phyloP scores from a whole-genome alignment of 92 coral and sea anemone species.

The Palythoa grandiflora region DNA sequence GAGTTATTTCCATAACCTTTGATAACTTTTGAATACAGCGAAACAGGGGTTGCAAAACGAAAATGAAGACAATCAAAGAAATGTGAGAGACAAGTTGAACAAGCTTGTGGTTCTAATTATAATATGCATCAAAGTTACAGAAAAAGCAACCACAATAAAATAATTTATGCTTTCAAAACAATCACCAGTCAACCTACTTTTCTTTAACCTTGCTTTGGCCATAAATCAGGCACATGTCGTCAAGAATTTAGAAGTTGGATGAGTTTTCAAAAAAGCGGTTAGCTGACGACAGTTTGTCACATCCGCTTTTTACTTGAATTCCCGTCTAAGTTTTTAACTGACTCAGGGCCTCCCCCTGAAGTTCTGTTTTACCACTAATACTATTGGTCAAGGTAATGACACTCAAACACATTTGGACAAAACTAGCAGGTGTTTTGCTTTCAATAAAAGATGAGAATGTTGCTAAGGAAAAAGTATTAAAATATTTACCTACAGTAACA shows the following conservation, averaged over 20 bases:
- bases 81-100: not conserved
- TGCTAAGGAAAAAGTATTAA: too few relatives aligned
- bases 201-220: conserved; percentile 35
- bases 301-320: not conserved
- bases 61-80: too few relatives aligned
- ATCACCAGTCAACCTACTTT: conserved; percentile 10
- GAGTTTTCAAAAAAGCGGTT: not conserved
- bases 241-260: not conserved
- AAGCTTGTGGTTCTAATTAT: not conserved
- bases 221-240: conserved; percentile 32
- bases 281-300: not conserved
- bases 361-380: not conserved
- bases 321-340: not conserved
- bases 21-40: too few relatives aligned
- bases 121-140: not conserved
- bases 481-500: too few relatives aligned
- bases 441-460: not conserved
- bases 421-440: not conserved
- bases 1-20: too few relatives aligned
- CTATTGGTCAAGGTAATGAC: not conserved
- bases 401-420: not conserved
- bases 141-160: not conserved
- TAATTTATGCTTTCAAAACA: not conserved
- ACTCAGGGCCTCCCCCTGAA: not conserved
- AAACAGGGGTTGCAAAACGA: too few relatives aligned